Evolutionary conservation across 1,140 invertebrate species (phyloP).

Genomic region (Scaptodrosophila lebanonensis): DNA sequence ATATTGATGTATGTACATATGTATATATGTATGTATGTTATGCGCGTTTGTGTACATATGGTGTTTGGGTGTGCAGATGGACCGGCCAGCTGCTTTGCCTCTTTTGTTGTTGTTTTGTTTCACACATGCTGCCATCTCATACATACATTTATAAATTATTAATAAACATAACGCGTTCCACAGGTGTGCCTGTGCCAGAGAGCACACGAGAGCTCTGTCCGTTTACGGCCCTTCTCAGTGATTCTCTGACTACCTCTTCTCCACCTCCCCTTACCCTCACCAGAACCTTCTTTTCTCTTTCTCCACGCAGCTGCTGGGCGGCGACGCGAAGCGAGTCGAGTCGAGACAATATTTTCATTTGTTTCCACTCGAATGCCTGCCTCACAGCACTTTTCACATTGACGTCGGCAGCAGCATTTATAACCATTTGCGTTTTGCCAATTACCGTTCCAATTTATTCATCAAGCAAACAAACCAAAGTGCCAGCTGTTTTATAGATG

Average conservation of each 20-base stretch:
- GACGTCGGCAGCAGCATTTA: slow-evolving; percentile 12
- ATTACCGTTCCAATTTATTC: slow-evolving; percentile 60
- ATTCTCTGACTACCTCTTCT: not conserved
- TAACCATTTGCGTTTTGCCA: slow-evolving; percentile 35
- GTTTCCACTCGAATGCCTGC: slow-evolving; percentile 48
- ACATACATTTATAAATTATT: slow-evolving; percentile 65
- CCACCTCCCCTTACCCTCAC: not conserved
- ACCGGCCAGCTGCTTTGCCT: too few relatives aligned
- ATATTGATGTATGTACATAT: too few relatives aligned
- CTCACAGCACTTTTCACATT: slow-evolving; percentile 4
- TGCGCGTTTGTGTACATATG: too few relatives aligned
- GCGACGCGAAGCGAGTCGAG: too few relatives aligned
- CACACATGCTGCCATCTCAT: slow-evolving; percentile 15
- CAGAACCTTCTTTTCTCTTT: slow-evolving; percentile 13
- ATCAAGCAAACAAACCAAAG: slow-evolving; percentile 29
- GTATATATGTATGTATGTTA: too few relatives aligned
- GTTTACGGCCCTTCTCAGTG: not conserved
- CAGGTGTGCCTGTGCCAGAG: slow-evolving; percentile 63
- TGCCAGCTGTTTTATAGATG: slow-evolving; percentile 6
- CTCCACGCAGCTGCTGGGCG: slow-evolving; percentile 21
- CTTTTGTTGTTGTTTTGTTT: slow-evolving; percentile 28
- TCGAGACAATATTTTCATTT: too few relatives aligned
- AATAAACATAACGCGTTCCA: slow-evolving; percentile 72
- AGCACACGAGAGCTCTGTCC: slow-evolving; percentile 26
- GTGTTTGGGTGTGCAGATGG: too few relatives aligned